These are phyloP conservation scores for Heptranchias perlo DNA, from an alignment of 2,113 vertebrate genomes.

Conservation along the genomic window DNA sequence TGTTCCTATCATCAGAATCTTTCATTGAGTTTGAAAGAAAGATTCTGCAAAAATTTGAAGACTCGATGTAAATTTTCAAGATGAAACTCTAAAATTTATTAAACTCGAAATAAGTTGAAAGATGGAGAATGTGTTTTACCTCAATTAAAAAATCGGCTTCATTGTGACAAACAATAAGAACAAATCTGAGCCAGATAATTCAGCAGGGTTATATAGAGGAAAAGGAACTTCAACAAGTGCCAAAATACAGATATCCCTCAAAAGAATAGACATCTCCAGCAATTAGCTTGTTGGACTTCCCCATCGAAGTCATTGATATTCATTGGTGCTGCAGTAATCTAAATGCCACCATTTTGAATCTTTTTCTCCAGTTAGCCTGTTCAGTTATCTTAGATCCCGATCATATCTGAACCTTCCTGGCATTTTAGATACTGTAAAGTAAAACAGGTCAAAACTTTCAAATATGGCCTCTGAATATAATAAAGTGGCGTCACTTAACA, in stretches of 20 bases:
- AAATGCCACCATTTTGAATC: neutral
- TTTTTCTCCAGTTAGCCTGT: neutral
- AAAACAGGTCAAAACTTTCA: neutral
- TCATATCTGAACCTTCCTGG: neutral
- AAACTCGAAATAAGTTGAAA: too few relatives aligned
- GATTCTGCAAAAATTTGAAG: neutral
- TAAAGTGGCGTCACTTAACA: neutral
- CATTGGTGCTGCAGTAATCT: neutral
- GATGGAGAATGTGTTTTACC: too few relatives aligned
- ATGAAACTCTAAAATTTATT: too few relatives aligned
- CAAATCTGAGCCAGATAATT: too few relatives aligned
- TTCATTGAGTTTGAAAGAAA: neutral
- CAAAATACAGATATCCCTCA: too few relatives aligned
- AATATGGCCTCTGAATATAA: neutral
- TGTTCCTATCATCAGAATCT: neutral
- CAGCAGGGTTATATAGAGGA: too few relatives aligned
- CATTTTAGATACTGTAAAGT: neutral
- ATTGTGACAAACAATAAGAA: too few relatives aligned
- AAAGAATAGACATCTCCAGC: too few relatives aligned
- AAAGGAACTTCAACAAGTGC: too few relatives aligned
- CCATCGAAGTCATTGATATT: neutral
- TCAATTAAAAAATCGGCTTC: too few relatives aligned
- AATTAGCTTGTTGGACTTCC: neutral
- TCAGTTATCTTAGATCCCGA: neutral
- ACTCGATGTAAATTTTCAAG: neutral